A percentile compares a stretch with the other conserved stretches of the same genome.
Conservation (phyloP, 2,888 invertebrate genomes). For the Rotaria sp. region DNA sequence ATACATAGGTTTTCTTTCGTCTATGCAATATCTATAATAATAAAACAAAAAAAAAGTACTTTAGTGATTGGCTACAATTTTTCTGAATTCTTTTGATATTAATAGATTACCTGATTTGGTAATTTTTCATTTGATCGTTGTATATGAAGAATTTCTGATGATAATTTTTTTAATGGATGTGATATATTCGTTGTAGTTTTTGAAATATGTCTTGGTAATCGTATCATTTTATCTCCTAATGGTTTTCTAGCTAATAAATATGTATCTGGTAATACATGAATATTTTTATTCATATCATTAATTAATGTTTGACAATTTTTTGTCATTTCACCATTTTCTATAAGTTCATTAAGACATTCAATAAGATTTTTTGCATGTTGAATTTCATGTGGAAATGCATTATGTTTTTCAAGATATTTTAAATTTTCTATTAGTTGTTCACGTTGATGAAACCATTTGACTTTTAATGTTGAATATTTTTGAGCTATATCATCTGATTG, state of each 20-base stretch:
- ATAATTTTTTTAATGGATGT: background rate
- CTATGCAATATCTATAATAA: too few species aligned
- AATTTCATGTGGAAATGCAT: background rate
- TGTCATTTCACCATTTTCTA: background rate
- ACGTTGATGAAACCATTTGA: background rate
- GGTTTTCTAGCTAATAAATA: background rate
- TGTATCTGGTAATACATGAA: background rate
- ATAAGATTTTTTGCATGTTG: background rate
- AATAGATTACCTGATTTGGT: background rate
- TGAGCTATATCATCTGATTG: background rate
- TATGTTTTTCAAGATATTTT: background rate
- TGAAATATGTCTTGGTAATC: background rate
- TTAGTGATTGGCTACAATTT: too few species aligned
- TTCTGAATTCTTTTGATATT: too few species aligned
- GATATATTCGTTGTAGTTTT: background rate
- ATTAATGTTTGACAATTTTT: background rate
- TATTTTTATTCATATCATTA: background rate
- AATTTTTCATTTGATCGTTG: background rate
- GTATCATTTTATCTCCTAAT: background rate
- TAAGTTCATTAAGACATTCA: conserved; percentile 17
- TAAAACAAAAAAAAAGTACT: too few species aligned
- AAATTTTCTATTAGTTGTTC: background rate
- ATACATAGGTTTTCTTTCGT: too few species aligned
- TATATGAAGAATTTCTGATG: background rate
- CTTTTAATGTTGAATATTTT: background rate